A percentile compares a stretch with the other conserved stretches of the same genome.
phyloP scores from a whole-genome alignment of 2,113 vertebrate genomes.

The Gadus chalcogrammus region DNA sequence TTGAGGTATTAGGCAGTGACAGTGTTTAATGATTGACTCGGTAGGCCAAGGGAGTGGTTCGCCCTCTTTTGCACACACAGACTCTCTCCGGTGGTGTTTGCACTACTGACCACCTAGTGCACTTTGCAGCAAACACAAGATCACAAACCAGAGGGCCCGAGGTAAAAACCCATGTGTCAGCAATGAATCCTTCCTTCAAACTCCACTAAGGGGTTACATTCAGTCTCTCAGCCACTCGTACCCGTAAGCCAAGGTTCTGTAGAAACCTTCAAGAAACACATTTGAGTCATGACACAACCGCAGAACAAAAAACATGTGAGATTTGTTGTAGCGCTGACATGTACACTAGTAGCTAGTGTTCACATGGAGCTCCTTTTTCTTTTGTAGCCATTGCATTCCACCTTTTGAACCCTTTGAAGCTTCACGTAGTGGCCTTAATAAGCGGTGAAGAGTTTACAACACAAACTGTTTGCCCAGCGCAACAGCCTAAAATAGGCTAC shows the following conservation, averaged over 20 bases:
- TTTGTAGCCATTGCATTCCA: no score
- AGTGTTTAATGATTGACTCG: conserved; percentile 27
- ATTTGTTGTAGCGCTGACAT: no score
- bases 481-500: background rate
- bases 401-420: no score
- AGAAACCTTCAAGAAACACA: background rate
- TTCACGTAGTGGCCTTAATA: no score
- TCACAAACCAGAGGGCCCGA: conserved; percentile 4
- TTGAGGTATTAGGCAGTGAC: conserved; percentile 28
- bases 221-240: background rate
- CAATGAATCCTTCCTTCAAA: conserved; percentile 1
- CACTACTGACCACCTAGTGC: conserved; percentile 9
- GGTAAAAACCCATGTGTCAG: conserved; percentile 3
- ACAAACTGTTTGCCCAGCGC: background rate
- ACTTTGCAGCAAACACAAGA: conserved; percentile 3
- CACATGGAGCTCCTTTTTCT: no score
- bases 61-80: background rate
- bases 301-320: no score
- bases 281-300: no score
- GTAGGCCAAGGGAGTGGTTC: conserved; percentile 32
- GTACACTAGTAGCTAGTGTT: no score
- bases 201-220: no score
- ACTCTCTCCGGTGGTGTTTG: conserved; percentile 25
- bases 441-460: background rate
- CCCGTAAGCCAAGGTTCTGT: background rate